Conservation (phyloP, 2,888 invertebrate genomes). For the Acheta domesticus region DNA sequence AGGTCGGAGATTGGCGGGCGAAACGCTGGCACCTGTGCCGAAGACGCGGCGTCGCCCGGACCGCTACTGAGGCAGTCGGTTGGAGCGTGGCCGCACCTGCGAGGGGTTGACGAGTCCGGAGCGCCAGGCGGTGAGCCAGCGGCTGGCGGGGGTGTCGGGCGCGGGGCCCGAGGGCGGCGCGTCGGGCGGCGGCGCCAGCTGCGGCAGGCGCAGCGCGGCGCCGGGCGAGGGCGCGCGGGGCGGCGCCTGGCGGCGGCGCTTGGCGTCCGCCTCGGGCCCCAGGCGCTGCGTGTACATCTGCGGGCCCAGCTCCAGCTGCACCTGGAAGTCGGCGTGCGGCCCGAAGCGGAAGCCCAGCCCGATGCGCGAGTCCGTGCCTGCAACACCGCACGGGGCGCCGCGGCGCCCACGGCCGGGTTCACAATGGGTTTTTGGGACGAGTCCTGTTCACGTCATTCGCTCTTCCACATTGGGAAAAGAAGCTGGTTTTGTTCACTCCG, state of each 20-base stretch:
- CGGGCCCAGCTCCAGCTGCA: conserved; percentile 72
- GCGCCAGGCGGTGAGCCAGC: background rate
- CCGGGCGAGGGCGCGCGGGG: conserved; percentile 29
- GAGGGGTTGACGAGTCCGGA: background rate
- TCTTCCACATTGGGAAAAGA: too few species aligned
- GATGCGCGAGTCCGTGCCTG: conserved; percentile 75
- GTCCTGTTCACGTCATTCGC: too few species aligned
- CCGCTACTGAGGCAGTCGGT: too few species aligned
- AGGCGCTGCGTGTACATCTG: conserved; percentile 70
- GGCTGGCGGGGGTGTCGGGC: background rate
- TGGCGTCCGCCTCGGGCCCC: conserved; percentile 50
- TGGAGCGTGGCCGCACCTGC: background rate
- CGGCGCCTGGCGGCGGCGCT: conserved; percentile 31
- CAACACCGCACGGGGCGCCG: conserved; percentile 32
- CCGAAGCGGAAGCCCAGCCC: conserved; percentile 79
- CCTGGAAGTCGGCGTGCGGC: conserved; percentile 76
- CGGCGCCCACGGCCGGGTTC: too few species aligned
- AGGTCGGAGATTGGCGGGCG: too few species aligned
- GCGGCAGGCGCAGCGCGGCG: background rate
- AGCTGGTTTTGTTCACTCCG: too few species aligned
- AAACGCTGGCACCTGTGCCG: too few species aligned
- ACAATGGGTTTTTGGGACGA: too few species aligned
- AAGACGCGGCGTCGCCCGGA: too few species aligned
- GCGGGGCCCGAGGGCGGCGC: background rate
- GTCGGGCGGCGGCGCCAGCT: background rate